phyloP scores from a whole-genome alignment of 2,888 invertebrate species.

The Sphaerophoria rueppellii region DNA sequence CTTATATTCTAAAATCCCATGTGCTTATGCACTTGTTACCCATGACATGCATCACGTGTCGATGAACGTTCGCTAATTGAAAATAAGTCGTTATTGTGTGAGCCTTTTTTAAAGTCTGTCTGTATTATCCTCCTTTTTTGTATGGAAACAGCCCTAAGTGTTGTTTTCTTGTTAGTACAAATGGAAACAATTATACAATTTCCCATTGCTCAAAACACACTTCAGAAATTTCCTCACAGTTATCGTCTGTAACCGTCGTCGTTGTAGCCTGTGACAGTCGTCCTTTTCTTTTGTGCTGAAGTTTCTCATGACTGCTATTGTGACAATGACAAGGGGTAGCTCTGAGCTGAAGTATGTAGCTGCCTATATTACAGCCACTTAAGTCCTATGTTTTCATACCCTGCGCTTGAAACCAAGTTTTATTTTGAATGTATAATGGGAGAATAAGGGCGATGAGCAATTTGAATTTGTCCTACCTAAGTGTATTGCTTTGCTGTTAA shows the following conservation, averaged over 20 bases:
- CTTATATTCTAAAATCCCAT: conserved; percentile 62
- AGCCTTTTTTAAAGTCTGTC: conserved; percentile 32
- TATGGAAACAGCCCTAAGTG: conserved; percentile 64
- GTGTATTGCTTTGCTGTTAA: conserved; percentile 66
- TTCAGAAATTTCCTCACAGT: conserved; percentile 45
- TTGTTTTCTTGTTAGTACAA: conserved; percentile 74
- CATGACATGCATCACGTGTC: conserved; percentile 77
- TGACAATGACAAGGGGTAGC: conserved; percentile 30
- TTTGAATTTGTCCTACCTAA: conserved; percentile 64
- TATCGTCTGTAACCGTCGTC: neutral
- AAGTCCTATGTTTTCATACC: conserved; percentile 43
- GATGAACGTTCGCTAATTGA: conserved; percentile 68
- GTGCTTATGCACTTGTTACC: conserved; percentile 76
- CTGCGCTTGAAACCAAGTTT: conserved; percentile 37
- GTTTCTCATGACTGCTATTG: conserved; percentile 30
- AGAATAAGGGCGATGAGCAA: conserved; percentile 57
- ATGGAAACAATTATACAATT: conserved; percentile 76
- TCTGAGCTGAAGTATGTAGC: neutral
- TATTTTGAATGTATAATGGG: conserved; percentile 68
- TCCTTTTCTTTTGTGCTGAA: conserved; percentile 36
- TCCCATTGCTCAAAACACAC: conserved; percentile 73
- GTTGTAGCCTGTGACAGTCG: conserved; percentile 23
- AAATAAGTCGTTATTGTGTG: conserved; percentile 71
- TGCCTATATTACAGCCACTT: conserved; percentile 67
- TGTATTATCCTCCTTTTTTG: conserved; percentile 17